Percentiles rank a stretch among this genome's conserved stretches.
Conservation (phyloP, 2,888 invertebrate species). For the Apotomis betuletana region DNA sequence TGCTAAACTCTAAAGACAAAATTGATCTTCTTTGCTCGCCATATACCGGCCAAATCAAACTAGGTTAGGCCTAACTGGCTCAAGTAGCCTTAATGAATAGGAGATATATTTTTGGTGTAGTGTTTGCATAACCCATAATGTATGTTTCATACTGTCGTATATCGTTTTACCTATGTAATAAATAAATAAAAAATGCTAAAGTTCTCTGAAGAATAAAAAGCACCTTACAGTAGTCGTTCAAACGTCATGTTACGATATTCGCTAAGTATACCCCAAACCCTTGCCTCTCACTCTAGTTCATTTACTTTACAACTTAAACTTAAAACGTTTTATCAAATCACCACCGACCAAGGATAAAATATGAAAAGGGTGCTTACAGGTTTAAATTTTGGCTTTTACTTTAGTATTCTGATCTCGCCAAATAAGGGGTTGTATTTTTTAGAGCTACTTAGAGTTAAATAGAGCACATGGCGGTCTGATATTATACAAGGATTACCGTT, state of each 20-base stretch:
- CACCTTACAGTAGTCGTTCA: too few relatives aligned
- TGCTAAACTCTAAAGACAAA: too few relatives aligned
- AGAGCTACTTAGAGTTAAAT: conserved; percentile 44
- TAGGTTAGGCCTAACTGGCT: too few relatives aligned
- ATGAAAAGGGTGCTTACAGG: conserved; percentile 70
- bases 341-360: conserved; percentile 73
- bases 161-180: too few relatives aligned
- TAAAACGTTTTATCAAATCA: conserved; percentile 64
- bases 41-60: too few relatives aligned
- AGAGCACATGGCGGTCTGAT: conserved; percentile 57
- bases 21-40: too few relatives aligned
- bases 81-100: too few relatives aligned
- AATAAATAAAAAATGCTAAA: too few relatives aligned
- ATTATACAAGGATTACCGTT: conserved; percentile 43
- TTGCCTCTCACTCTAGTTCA: conserved; percentile 54
- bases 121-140: too few relatives aligned
- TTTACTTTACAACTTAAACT: conserved; percentile 61
- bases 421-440: conserved; percentile 47
- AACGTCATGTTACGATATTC: background rate
- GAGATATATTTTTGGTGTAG: too few relatives aligned
- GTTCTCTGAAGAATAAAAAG: too few relatives aligned
- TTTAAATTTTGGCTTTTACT: conserved; percentile 67
- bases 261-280: conserved; percentile 32
- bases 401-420: conserved; percentile 13
- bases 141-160: too few relatives aligned